These are phyloP conservation scores for Andricus grossulariae DNA, from an alignment of 1,140 invertebrate genomes.

Conservation along the genomic window DNA sequence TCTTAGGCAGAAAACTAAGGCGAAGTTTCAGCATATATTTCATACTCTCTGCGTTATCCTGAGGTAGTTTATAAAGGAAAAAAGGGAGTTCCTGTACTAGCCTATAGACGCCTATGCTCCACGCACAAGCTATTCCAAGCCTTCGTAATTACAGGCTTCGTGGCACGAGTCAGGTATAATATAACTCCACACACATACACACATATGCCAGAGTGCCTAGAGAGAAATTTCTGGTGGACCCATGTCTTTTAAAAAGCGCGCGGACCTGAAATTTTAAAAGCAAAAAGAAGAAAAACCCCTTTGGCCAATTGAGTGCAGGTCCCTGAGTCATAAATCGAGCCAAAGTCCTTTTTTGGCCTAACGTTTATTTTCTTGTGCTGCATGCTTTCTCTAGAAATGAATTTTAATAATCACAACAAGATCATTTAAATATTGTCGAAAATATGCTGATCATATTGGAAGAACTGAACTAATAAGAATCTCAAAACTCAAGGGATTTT, in stretches of 20 bases:
- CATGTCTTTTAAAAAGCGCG: constrained; percentile 9
- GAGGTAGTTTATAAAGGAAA: neutral
- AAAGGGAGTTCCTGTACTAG: neutral
- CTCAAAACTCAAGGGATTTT: neutral
- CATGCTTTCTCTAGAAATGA: too few relatives aligned
- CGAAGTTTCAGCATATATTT: neutral
- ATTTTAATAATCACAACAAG: too few relatives aligned
- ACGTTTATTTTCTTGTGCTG: too few relatives aligned
- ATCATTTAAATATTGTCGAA: too few relatives aligned
- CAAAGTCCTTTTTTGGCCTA: neutral
- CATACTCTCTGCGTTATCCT: neutral
- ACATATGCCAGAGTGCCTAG: constrained; percentile 51
- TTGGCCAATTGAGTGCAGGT: neutral
- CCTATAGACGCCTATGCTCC: constrained; percentile 39
- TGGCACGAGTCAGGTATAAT: constrained; percentile 40
- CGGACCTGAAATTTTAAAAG: constrained; percentile 18
- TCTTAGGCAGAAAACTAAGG: neutral
- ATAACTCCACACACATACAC: constrained; percentile 23
- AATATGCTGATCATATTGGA: neutral
- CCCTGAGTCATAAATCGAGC: constrained; percentile 12
- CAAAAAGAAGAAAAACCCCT: constrained; percentile 28
- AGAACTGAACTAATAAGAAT: neutral
- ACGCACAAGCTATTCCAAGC: constrained; percentile 49
- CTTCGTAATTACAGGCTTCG: constrained; percentile 53
- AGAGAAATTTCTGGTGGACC: constrained; percentile 30